Evolutionary conservation across 2,797 vertebrate species (phyloP).

Genomic region (Fistularia commersonii): DNA sequence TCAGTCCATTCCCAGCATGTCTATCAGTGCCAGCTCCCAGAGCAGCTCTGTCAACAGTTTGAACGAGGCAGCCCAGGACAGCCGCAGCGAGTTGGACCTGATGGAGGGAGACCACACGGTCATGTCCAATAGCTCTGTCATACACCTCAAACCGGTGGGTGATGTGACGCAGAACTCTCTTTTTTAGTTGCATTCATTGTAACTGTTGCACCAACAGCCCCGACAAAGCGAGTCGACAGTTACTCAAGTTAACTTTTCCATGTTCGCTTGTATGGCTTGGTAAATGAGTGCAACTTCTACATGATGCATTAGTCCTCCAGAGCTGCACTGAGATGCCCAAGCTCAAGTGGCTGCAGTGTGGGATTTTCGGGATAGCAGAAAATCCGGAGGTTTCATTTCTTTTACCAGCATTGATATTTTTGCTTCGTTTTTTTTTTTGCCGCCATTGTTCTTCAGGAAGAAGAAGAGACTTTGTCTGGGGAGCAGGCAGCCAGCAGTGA

Average conservation of each 20-base stretch:
- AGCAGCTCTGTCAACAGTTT: constrained; percentile 99
- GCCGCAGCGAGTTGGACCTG: constrained; percentile 89
- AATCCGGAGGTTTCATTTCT: no score
- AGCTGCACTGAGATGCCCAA: no score
- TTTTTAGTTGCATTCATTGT: no score
- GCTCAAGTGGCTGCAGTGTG: no score
- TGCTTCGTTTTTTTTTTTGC: no score
- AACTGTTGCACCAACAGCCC: no score
- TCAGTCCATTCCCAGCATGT: constrained; percentile 99
- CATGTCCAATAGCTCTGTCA: constrained; percentile 99
- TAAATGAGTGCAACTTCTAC: neutral
- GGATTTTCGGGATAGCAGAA: no score
- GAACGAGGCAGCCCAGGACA: constrained; percentile 94
- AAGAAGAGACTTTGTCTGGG: constrained; percentile 87
- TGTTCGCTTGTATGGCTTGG: neutral
- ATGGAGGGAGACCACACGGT: constrained; percentile 98
- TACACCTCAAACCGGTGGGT: constrained; percentile 81
- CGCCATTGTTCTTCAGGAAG: constrained; percentile 65
- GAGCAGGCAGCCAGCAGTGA: constrained; percentile 81
- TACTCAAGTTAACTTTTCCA: neutral
- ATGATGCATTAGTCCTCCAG: no score
- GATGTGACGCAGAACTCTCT: neutral
- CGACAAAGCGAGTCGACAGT: neutral
- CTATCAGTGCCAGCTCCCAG: constrained; percentile 98
- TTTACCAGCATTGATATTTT: no score